These are phyloP conservation scores for Ia io DNA, from an alignment of 2,113 vertebrate genomes.

Conservation along the genomic window DNA sequence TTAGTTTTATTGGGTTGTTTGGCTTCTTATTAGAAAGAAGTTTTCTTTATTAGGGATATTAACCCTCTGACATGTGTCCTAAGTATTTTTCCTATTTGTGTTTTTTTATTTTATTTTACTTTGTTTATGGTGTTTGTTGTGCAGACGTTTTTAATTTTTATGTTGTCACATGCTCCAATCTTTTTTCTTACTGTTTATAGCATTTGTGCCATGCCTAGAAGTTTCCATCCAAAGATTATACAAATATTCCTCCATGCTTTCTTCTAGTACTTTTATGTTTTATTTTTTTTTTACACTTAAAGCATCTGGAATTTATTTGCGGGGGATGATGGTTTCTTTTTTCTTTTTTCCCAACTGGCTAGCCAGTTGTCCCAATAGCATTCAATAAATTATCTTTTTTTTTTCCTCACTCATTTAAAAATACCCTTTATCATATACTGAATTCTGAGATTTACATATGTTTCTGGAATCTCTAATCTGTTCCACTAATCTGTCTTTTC, in stretches of 20 bases:
- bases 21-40: background rate
- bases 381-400: slow-evolving; percentile 51
- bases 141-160: slow-evolving; percentile 68
- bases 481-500: background rate
- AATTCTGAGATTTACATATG: slow-evolving; percentile 19
- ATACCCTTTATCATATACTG: background rate
- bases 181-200: slow-evolving; percentile 56
- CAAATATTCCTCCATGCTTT: slow-evolving; percentile 46
- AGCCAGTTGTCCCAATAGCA: slow-evolving; percentile 22
- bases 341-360: background rate
- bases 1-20: background rate
- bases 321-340: background rate
- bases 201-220: slow-evolving; percentile 47
- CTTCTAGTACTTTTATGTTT: slow-evolving; percentile 48
- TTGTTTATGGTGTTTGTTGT: slow-evolving; percentile 25
- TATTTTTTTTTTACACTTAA: slow-evolving; percentile 60
- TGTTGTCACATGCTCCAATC: slow-evolving; percentile 34
- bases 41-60: background rate
- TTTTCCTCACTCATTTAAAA: slow-evolving; percentile 29
- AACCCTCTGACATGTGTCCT: slow-evolving; percentile 31
- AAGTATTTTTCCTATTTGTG: slow-evolving; percentile 48
- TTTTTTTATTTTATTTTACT: slow-evolving; percentile 39
- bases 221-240: slow-evolving; percentile 60
- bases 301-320: slow-evolving; percentile 61
- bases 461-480: slow-evolving; percentile 12